These are phyloP conservation scores for Liodrosophila aerea DNA, from an alignment of 2,888 invertebrate species.

Conservation along the genomic window DNA sequence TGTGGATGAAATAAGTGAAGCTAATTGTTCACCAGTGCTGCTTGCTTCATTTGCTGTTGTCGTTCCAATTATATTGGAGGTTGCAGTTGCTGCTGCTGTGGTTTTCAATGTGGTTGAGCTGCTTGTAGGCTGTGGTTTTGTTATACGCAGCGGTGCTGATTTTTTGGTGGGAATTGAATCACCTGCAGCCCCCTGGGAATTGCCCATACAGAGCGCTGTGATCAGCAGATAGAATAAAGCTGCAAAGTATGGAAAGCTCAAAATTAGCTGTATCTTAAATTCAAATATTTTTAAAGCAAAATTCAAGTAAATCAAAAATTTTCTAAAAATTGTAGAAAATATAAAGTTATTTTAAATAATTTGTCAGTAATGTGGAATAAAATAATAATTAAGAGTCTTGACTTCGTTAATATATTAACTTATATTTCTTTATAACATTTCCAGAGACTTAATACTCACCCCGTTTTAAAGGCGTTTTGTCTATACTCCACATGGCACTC, in stretches of 20 bases:
- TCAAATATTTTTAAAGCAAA: no score
- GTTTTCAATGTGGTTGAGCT: constrained; percentile 15
- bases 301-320: no score
- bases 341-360: no score
- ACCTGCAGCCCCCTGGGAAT: constrained; percentile 17
- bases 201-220: constrained; percentile 20
- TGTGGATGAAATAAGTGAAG: constrained; percentile 62
- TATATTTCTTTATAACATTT: no score
- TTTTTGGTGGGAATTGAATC: constrained; percentile 45
- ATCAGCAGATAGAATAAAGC: constrained; percentile 37
- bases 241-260: constrained; percentile 14
- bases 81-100: constrained; percentile 4
- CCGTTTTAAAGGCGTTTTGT: constrained; percentile 29
- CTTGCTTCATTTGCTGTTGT: constrained; percentile 27
- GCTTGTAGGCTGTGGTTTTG: constrained; percentile 63
- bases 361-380: no score
- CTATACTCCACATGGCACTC: constrained; percentile 7
- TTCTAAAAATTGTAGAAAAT: no score
- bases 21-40: constrained; percentile 42
- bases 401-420: no score
- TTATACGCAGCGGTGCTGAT: constrained; percentile 57
- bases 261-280: no score
- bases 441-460: no score
- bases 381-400: no score
- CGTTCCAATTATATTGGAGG: no score